phyloP scores from a whole-genome alignment of 2,113 vertebrate species.

The Scolopax mira region DNA sequence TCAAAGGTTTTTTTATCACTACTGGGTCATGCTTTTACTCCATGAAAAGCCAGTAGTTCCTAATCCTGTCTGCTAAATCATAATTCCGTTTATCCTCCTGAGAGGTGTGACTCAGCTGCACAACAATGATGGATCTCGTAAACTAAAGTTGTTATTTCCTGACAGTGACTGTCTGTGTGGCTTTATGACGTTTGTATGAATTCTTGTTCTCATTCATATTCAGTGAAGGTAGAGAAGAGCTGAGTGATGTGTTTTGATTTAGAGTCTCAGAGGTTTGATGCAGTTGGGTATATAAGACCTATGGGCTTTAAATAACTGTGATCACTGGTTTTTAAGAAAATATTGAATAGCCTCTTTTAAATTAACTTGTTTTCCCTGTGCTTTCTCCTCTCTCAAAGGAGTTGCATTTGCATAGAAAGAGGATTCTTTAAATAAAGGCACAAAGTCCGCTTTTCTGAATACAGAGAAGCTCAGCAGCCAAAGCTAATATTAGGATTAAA shows the following conservation, averaged over 20 bases:
- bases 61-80: background rate
- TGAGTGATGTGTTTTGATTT: background rate
- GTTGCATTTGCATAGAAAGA: background rate
- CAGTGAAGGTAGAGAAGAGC: background rate
- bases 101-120: constrained; percentile 13
- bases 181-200: background rate
- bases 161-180: background rate
- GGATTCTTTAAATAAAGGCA: background rate
- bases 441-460: background rate
- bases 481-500: background rate
- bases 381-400: background rate
- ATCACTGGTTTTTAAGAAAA: background rate
- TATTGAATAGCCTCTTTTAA: background rate
- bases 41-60: background rate
- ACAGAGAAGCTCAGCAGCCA: background rate
- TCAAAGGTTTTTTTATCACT: background rate
- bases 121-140: background rate
- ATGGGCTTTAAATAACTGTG: background rate
- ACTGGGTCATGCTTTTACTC: background rate
- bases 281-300: background rate
- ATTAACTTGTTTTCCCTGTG: background rate
- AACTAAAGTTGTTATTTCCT: background rate
- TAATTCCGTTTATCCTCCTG: background rate
- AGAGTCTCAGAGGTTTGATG: background rate
- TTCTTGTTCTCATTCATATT: background rate